Evolutionary conservation across 2,888 invertebrate genomes (phyloP).

Genomic region (Bimastos eiseni): DNA sequence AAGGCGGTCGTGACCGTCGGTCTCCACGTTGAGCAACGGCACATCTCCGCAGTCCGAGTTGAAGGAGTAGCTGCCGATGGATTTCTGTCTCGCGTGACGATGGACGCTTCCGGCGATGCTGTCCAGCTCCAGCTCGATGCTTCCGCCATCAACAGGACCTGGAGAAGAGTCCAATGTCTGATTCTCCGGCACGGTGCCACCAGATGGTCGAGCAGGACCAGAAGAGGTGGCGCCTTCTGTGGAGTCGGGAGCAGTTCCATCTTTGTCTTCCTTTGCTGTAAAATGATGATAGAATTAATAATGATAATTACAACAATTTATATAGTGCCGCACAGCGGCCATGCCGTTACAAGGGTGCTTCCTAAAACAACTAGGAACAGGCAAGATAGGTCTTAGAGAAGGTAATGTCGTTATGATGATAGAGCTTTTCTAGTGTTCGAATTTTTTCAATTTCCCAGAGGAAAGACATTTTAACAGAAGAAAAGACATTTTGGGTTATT

Average conservation of each 20-base stretch:
- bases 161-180: background rate
- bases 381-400: too few species aligned
- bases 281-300: background rate
- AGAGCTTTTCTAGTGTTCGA: background rate
- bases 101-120: background rate
- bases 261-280: background rate
- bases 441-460: background rate
- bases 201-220: background rate
- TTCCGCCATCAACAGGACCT: background rate
- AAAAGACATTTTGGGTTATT: too few species aligned
- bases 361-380: too few species aligned
- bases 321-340: too few species aligned
- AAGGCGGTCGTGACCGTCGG: background rate
- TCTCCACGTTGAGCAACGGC: background rate
- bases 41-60: background rate
- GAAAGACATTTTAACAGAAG: background rate
- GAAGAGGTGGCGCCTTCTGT: background rate
- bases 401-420: background rate
- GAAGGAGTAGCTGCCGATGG: constrained; percentile 5
- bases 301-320: background rate
- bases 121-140: constrained; percentile 5
- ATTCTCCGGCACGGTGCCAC: background rate
- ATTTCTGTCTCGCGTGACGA: background rate
- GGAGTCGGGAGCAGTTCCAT: background rate
- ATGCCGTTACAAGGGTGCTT: too few species aligned